Conservation (phyloP, 2,888 invertebrate genomes). For the Nyleta sp. region DNA sequence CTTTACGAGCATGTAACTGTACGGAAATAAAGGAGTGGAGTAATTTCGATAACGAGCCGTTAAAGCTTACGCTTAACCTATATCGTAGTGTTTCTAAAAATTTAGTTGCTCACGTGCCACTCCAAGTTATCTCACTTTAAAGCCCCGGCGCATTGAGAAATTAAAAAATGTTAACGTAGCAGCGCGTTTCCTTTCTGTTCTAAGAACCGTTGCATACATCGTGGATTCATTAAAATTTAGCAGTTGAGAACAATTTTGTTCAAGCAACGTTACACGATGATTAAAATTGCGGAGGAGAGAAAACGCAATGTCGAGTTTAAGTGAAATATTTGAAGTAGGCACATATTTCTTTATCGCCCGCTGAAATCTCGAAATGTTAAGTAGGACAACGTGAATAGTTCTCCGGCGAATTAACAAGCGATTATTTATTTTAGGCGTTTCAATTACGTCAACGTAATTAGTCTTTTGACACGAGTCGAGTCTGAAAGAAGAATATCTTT, state of each 20-base stretch:
- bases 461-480: constrained; percentile 5
- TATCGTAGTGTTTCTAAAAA: constrained; percentile 35
- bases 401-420: constrained; percentile 1
- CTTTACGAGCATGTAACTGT: background rate
- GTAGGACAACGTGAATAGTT: constrained; percentile 8
- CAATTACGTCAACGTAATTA: constrained; percentile 26
- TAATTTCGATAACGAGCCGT: constrained; percentile 22
- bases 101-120: constrained; percentile 38
- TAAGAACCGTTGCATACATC: constrained; percentile 10
- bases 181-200: constrained; percentile 1
- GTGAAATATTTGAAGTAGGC: too few species aligned
- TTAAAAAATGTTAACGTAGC: constrained; percentile 32
- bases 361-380: too few species aligned
- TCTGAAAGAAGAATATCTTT: constrained; percentile 6
- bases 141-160: constrained; percentile 42
- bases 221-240: constrained; percentile 16
- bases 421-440: constrained; percentile 19
- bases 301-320: background rate
- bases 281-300: background rate
- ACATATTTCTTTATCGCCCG: too few species aligned
- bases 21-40: constrained; percentile 19
- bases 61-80: constrained; percentile 16
- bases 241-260: constrained; percentile 3
- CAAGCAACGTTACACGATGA: background rate
- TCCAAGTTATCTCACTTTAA: constrained; percentile 44